Evolutionary conservation across 2,113 vertebrate genomes (phyloP), one percentile per base, ranked within the genome.

Genomic region (Hydropotes inermis): DNA sequence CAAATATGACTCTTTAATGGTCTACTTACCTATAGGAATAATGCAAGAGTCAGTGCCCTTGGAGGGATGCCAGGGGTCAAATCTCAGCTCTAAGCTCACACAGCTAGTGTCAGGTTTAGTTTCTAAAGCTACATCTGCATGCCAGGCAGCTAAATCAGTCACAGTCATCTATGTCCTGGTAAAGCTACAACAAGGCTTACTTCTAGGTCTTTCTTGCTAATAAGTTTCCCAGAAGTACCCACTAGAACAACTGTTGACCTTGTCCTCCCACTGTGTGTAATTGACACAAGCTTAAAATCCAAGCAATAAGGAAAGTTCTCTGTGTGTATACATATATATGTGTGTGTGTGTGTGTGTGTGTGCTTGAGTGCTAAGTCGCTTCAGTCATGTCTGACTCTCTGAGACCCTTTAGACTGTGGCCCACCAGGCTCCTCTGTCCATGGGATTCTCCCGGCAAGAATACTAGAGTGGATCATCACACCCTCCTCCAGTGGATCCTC

Each of bases 1-100:
- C 60, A 93, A 95, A 95, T 84, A 89, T 58, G 58, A 57, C 82
- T 88, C 88, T 93, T 90, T 55, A 89, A 91, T 89, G 89, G 67
- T 87, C 25, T 95, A 15, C 45, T 95, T 95, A 67, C 43, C 60
- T 91, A 84, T 1, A 86, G 36, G 50, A 90, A 91, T 74, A 91
- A 95, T n/a, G 16, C 45, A 92, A 84, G 28, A 30, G 60, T 87
- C 50, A 83, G 39, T 92, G 43, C 64, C 58, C 33, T 12, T 27
- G 12, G 15, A 45, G 8, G 11, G 91, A 47, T 91, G 81, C 61
- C 39, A 67, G 58, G 17, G 76, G 10, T 91, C 83, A 96, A 8
- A 27, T 82, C 55, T 50, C 28, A 96, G 33, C 70, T 95, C 39
- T 93, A 60, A 91, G 16, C 23, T 61, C 76, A 89, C 54, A 91